phyloP scores from a whole-genome alignment of 2,888 invertebrate species.

The Dolichopus griseipennis region DNA sequence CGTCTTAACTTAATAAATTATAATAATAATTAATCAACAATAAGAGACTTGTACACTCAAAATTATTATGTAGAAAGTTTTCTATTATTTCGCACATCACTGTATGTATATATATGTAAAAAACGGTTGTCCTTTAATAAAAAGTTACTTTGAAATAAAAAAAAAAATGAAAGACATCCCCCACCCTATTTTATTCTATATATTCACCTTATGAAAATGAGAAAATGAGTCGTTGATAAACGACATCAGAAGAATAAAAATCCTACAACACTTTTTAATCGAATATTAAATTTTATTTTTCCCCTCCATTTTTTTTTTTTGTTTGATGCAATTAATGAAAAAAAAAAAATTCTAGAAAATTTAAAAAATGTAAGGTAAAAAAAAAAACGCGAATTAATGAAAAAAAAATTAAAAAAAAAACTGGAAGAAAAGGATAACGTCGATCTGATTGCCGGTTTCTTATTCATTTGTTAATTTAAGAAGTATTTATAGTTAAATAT shows the following conservation, averaged over 20 bases:
- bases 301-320: not conserved
- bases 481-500: too few species aligned
- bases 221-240: not conserved
- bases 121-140: not conserved
- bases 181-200: too few species aligned
- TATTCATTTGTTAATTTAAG: too few species aligned
- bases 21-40: too few species aligned
- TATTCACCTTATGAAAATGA: not conserved
- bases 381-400: not conserved
- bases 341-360: not conserved
- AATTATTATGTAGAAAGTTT: too few species aligned
- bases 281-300: constrained; percentile 3
- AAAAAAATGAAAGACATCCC: not conserved
- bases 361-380: not conserved
- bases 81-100: too few species aligned
- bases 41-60: too few species aligned
- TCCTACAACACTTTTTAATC: not conserved
- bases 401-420: too few species aligned
- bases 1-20: too few species aligned
- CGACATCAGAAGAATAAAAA: not conserved
- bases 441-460: too few species aligned
- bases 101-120: too few species aligned
- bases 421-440: too few species aligned
- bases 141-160: not conserved
- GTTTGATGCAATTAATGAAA: not conserved